phyloP scores from a whole-genome alignment of 2,797 vertebrate species.

The Rhinogobio ventralis region DNA sequence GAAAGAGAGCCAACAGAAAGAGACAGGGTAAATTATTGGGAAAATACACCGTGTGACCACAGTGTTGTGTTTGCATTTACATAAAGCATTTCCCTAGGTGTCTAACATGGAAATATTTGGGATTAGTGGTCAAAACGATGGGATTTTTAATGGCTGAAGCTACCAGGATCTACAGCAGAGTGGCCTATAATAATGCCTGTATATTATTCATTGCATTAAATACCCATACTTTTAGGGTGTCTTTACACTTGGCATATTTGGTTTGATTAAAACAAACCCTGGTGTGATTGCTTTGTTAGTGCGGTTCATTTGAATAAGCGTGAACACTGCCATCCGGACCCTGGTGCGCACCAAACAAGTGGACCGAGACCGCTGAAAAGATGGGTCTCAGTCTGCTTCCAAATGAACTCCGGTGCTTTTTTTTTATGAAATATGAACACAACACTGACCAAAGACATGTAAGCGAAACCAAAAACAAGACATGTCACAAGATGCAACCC shows the following conservation, averaged over 20 bases:
- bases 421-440: no score
- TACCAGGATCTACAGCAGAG: background rate
- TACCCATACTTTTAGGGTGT: background rate
- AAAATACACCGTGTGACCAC: background rate
- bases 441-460: no score
- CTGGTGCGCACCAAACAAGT: background rate
- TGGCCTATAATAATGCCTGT: background rate
- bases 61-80: conserved; percentile 12
- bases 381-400: background rate
- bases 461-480: no score
- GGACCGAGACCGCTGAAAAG: background rate
- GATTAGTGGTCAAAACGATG: background rate
- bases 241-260: background rate
- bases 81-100: conserved; percentile 7
- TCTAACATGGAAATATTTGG: conserved; percentile 19
- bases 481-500: no score
- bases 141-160: background rate
- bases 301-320: background rate
- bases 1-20: conserved; percentile 5
- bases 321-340: background rate
- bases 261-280: no score
- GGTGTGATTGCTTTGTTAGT: background rate
- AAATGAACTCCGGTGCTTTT: background rate
- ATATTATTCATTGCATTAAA: background rate
- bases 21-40: background rate